These are phyloP conservation scores for Columba guinea DNA, from an alignment of 2,797 vertebrate genomes.

Conservation along the genomic window DNA sequence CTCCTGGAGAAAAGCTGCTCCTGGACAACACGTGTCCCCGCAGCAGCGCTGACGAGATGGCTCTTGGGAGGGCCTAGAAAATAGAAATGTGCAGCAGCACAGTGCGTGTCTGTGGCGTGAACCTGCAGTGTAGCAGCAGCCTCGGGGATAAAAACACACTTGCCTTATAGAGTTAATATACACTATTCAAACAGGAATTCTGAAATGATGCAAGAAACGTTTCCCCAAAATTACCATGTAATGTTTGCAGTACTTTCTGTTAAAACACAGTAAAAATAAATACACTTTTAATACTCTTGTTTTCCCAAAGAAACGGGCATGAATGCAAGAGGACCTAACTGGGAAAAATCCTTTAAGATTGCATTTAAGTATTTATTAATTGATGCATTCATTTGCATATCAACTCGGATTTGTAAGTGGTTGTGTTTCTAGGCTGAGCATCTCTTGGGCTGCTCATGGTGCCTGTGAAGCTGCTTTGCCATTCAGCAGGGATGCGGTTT, in stretches of 20 bases:
- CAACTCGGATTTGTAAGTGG: background rate
- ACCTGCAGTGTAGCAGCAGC: background rate
- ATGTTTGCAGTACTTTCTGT: background rate
- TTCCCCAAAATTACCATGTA: rapidly evolving
- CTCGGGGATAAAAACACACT: rapidly evolving
- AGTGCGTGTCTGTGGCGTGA: rapidly evolving
- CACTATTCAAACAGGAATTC: background rate
- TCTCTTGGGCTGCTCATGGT: rapidly evolving
- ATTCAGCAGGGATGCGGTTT: rapidly evolving
- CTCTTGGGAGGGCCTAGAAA: background rate
- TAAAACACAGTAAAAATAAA: background rate
- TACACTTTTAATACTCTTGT: background rate
- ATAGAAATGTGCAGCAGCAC: rapidly evolving
- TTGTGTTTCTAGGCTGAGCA: background rate
- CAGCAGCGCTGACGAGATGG: background rate
- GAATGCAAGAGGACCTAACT: too few species aligned
- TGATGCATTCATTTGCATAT: background rate
- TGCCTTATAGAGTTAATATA: background rate
- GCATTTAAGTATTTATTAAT: background rate
- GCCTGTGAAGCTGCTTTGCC: background rate
- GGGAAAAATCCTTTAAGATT: background rate
- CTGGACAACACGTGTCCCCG: background rate
- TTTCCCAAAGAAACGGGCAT: background rate
- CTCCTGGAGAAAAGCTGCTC: background rate
- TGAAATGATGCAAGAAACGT: background rate